These are phyloP conservation scores for Drosophila meridionalis DNA, from an alignment of 2,888 invertebrate genomes.

Conservation along the genomic window DNA sequence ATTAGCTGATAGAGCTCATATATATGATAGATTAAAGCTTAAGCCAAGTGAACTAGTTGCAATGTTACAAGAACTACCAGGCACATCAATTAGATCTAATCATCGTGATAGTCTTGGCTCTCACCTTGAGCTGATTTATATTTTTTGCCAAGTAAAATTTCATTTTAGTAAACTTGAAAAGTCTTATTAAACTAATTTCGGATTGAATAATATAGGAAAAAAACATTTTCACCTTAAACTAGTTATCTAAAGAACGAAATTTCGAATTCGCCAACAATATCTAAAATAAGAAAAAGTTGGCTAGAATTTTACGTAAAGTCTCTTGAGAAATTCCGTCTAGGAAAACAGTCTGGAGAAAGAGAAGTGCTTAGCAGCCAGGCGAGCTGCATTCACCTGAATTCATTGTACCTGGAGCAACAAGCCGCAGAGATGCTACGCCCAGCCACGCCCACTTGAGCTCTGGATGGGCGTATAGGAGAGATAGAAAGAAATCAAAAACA, in stretches of 20 bases:
- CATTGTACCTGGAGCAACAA: constrained; percentile 13
- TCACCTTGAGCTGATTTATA: too few species aligned
- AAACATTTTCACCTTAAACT: background rate
- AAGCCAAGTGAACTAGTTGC: too few species aligned
- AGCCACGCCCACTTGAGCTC: constrained; percentile 3
- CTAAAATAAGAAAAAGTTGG: constrained; percentile 1
- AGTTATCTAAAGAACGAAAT: background rate
- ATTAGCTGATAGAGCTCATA: too few species aligned
- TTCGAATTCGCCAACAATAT: background rate
- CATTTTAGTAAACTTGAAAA: background rate
- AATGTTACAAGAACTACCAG: too few species aligned
- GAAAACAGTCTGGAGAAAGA: background rate
- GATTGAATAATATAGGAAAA: background rate
- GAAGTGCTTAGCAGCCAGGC: constrained; percentile 4
- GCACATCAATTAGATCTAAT: too few species aligned
- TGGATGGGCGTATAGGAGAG: constrained; percentile 8
- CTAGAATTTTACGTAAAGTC: background rate
- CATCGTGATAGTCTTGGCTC: too few species aligned
- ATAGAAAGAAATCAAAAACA: constrained; percentile 39
- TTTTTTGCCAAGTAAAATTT: background rate
- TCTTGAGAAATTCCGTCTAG: constrained; percentile 1
- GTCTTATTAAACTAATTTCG: background rate
- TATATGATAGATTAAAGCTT: too few species aligned
- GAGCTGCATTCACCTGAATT: constrained; percentile 39
- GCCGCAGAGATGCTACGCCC: constrained; percentile 6